These are phyloP conservation scores for Procambarus virginalis DNA, from an alignment of 1,140 invertebrate species.

Conservation along the genomic window DNA sequence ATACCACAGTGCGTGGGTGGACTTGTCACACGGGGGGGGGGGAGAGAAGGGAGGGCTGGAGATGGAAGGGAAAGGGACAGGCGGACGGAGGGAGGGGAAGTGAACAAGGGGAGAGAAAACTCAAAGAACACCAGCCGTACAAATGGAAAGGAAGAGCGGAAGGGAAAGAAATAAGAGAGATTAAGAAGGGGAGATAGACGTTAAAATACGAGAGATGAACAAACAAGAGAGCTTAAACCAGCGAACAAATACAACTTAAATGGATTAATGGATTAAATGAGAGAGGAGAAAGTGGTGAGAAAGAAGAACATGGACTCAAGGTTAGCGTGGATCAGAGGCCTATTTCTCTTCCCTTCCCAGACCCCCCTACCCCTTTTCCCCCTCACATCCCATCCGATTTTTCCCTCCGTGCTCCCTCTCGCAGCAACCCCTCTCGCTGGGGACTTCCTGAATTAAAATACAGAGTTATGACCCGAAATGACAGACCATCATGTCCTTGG, in stretches of 20 bases:
- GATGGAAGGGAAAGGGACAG: not conserved
- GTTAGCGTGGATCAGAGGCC: too few relatives aligned
- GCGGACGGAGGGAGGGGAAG: not conserved
- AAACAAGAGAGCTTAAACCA: too few relatives aligned
- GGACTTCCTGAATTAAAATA: constrained; percentile 17
- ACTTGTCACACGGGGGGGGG: not conserved
- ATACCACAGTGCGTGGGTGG: not conserved
- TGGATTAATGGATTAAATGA: not conserved
- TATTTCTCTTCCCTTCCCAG: too few relatives aligned
- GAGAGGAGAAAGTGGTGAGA: not conserved
- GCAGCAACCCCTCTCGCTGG: too few relatives aligned
- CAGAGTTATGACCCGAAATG: constrained; percentile 32
- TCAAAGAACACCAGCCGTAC: too few relatives aligned
- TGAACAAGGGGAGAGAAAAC: not conserved
- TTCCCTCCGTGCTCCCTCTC: not conserved
- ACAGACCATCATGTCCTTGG: not conserved
- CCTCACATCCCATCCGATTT: not conserved
- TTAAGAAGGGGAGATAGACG: not conserved
- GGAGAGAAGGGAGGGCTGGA: not conserved
- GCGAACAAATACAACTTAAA: too few relatives aligned
- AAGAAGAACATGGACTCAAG: too few relatives aligned
- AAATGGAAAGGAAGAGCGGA: not conserved
- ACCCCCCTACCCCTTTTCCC: too few relatives aligned
- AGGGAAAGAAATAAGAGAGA: not conserved
- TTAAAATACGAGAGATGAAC: too few relatives aligned